These are phyloP conservation scores for Trididemnum nubilum DNA, from an alignment of 23 tunicate species.

Conservation along the genomic window DNA sequence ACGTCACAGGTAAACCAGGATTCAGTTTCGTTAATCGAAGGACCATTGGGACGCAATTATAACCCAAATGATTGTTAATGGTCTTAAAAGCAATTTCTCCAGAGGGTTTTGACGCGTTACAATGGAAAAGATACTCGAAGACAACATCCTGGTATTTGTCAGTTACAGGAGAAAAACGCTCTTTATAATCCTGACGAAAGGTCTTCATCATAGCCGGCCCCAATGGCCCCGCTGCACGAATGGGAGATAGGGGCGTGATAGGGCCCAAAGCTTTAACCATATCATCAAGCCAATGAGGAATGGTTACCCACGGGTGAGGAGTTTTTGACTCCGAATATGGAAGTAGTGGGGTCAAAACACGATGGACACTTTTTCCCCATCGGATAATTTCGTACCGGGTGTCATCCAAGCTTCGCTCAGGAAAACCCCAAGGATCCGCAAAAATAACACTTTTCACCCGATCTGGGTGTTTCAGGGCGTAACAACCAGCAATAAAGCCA, in stretches of 20 bases:
- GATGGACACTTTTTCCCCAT: not conserved
- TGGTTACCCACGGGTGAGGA: slow-evolving; percentile 2
- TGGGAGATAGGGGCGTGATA: slow-evolving; percentile 11
- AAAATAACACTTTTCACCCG: slow-evolving; percentile 37
- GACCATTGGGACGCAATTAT: slow-evolving; percentile 17
- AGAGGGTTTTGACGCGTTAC: slow-evolving; percentile 40
- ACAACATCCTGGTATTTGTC: slow-evolving; percentile 14
- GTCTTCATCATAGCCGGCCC: slow-evolving; percentile 6
- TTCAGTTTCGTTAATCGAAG: not conserved
- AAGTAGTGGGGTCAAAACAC: not conserved
- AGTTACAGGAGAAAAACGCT: not conserved
- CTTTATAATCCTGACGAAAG: slow-evolving; percentile 1
- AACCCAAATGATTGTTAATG: slow-evolving; percentile 20
- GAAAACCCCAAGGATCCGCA: slow-evolving; percentile 53
- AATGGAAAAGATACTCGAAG: slow-evolving; percentile 32
- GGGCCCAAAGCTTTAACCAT: slow-evolving; percentile 2
- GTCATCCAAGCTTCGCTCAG: not conserved
- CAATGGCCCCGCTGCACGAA: slow-evolving; percentile 44
- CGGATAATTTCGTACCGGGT: not conserved
- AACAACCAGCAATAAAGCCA: slow-evolving; percentile 32
- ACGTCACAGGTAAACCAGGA: slow-evolving; percentile 32
- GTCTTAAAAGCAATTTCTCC: slow-evolving; percentile 34
- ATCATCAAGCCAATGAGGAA: slow-evolving; percentile 10
- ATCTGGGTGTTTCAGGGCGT: slow-evolving; percentile 38
- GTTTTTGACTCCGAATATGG: not conserved